A percentile compares a stretch with the other conserved stretches of the same genome.
phyloP scores from a whole-genome alignment of 92 coral and sea anemone genomes.

The Epizoanthus illoricatus region DNA sequence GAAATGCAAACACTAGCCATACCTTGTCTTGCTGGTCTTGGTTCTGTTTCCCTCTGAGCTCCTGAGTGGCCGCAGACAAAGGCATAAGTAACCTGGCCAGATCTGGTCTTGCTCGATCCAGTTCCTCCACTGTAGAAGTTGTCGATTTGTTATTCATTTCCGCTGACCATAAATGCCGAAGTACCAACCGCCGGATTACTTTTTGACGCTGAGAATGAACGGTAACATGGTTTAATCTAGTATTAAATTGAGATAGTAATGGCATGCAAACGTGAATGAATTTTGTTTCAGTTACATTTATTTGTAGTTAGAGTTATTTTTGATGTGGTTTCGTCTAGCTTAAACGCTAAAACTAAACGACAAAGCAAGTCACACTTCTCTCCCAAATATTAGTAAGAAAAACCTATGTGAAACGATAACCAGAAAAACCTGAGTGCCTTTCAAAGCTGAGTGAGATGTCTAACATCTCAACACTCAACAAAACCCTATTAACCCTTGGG shows the following conservation, averaged over 20 bases:
- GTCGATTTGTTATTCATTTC: conserved; percentile 19
- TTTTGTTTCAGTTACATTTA: too few species aligned
- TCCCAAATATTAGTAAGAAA: too few species aligned
- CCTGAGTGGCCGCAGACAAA: conserved; percentile 23
- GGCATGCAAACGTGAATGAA: not conserved
- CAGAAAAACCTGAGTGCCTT: too few species aligned
- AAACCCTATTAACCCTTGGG: not conserved
- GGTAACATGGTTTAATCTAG: not conserved
- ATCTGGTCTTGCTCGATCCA: conserved; percentile 31
- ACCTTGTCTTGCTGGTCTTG: conserved; percentile 28
- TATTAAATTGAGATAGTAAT: too few species aligned
- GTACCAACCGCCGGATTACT: conserved; percentile 28
- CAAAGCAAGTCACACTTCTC: too few species aligned
- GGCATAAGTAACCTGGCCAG: conserved; percentile 36
- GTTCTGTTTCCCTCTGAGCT: conserved; percentile 25
- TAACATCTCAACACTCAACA: too few species aligned
- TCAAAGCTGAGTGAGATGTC: too few species aligned
- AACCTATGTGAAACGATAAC: too few species aligned
- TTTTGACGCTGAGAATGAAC: conserved; percentile 10
- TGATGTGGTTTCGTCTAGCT: too few species aligned
- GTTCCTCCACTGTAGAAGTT: conserved; percentile 25
- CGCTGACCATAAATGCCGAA: conserved; percentile 26
- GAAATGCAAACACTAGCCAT: not conserved
- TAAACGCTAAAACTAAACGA: too few species aligned
- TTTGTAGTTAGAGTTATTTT: too few species aligned